Evolutionary conservation across 2,888 invertebrate genomes (phyloP), one percentile per base, ranked within the genome.

Genomic region (Beris chalybata): DNA sequence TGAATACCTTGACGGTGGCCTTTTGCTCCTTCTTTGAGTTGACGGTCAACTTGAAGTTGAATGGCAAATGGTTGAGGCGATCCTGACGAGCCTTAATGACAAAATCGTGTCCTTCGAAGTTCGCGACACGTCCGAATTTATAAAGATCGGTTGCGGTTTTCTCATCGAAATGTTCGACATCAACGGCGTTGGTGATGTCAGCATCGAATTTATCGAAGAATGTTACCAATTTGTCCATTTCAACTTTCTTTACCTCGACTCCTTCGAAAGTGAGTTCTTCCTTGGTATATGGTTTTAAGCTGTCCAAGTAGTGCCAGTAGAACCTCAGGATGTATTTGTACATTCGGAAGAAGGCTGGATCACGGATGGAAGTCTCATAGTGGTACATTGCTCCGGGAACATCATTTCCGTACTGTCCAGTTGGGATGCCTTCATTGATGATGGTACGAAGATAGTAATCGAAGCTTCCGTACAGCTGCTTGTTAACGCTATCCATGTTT

Each of bases 311-410:
- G 56, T 86, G 83, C 73, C 83, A 79, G 74, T 87, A 84, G 70
- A 84, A 82, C 66, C 83, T 77, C 15, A 84, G 73, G 61, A 90
- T 80, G 43, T 85, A 85, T 77, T 88, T 87, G 76, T 86, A 87
- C 56, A 90, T 80, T 73, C 85, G 85, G 77, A 86, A 91, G 84
- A 89, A 90, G 15, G 88, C 83, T 7, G 91, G 91, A 75, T 91
- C 91, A 66, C 90, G 87, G 57, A 89, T 79, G 55, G 87, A 85
- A 11, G 89, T 89, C 72, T 86, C 85, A 76, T 86, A 87, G 68
- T 83, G 82, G 76, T 89, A 87, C 67, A 89, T 79, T 4, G 85
- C 83, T 12, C 74, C 75, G 5, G 80, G 79, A 38, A 78, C 71
- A 6, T 72, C 72, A 58, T 76, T 74, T 0, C 75, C 73, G 31